Evolutionary conservation across 2,888 invertebrate genomes (phyloP), one percentile per base, ranked within the genome.

Genomic region (Gymnocheta viridis): DNA sequence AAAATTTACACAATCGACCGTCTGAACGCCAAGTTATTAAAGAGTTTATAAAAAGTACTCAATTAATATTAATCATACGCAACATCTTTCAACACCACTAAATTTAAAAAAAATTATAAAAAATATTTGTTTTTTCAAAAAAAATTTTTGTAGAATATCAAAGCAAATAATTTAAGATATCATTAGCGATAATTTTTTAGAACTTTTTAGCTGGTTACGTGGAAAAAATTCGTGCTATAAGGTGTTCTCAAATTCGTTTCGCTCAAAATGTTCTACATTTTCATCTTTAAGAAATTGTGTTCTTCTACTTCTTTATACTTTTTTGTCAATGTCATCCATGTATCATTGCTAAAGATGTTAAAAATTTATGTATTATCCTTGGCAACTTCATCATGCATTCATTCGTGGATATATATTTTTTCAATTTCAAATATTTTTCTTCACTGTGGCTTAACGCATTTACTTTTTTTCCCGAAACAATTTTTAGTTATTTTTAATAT

Each of bases 301-400:
- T 14, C 32, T 14, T 32, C 22, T 54, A 32, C 19, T 9, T 58
- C 17, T 58, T 17, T 6, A n/a, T 41, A 41, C 14, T 17, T 76
- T 49, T 32, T 73, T 44, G 47, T 49, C 74, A 79, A 76, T 84
- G 66, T 27, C 64, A 64, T 44, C 49, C 80, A 77, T 77, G 77
- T 84, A 84, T 81, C 81, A 84, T 77, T 77, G 77, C 84, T 72
- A 84, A 84, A 72, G 66, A 67, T 56, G 76, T 41, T 80, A 35
- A 29, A 49, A 64, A 76, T 82, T 82, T 82, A 69, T 62, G 47
- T 70, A 54, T 82, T 69, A 70, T 84, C 81, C 84, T 77, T 84
- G 77, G 84, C 72, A 84, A 77, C 80, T 81, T 80, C 76, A 84
- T 84, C 81, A 77, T 69, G 73, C 54, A 77, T 81, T 81, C 72